Evolutionary conservation across 2,797 vertebrate genomes (phyloP), one percentile per base, ranked within the genome.

Genomic region (Sebastes taczanowskii): DNA sequence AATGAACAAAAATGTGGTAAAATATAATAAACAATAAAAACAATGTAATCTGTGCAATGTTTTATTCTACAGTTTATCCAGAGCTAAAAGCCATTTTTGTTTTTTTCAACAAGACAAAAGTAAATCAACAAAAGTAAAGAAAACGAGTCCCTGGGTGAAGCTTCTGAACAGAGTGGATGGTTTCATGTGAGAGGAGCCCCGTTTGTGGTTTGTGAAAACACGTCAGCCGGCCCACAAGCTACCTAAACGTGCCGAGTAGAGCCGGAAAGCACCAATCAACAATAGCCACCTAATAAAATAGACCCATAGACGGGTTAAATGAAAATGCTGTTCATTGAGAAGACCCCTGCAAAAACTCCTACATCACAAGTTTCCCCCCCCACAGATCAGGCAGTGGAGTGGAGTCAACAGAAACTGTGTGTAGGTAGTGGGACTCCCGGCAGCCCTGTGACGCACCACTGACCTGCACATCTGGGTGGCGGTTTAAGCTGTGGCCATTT

Each of bases 41-140:
- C 84, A 88, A 84, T 82, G 78, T 64, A 3, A 82, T 84, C 68
- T 93, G 93, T 95, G 94, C 92, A 94, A 90, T 74, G 72, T 89
- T 95, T 94, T 89, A 93, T 93, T 95, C 91, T 94, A 94, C 90
- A 94, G 82, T 92, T 91, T 81, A 84, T 81, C 89, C 90, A 92
- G 83, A 87, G 83, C 89, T 93, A 93, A 94, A 65, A 91, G 81
- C 83, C 71, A 74, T 80, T 53, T 49, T 16, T 42, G 38, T 42
- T 76, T 30, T 30, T 86, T 86, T 81, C 29, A 89, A 89, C 77
- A 89, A 64, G 34, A 90, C 78, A 78, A 82, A 88, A 85, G 68
- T 23, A 78, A 87, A 87, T 80, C 23, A 84, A 81, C 56, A 79
- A 86, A 79, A 67, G 10, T n/a, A 46, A 53, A 59, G 79, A 80